phyloP scores from a whole-genome alignment of 2,113 vertebrate species.

The Tinamus guttatus region DNA sequence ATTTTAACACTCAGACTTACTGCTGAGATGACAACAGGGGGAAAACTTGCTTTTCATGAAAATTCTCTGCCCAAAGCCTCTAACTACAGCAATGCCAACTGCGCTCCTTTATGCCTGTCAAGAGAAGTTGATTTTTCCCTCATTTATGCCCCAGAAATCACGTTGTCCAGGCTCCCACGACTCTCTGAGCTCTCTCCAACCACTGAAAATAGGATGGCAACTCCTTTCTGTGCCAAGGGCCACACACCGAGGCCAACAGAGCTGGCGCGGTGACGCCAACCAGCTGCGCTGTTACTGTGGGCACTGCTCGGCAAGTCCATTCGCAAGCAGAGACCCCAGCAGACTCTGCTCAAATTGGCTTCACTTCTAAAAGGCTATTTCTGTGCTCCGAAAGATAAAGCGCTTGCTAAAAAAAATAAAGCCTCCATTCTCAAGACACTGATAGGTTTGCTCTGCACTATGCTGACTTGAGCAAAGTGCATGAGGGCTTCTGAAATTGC shows the following conservation, averaged over 20 bases:
- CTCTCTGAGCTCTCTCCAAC: neutral
- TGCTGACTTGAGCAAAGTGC: neutral
- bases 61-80: neutral
- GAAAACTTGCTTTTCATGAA: rapidly evolving
- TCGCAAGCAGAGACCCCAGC: rapidly evolving
- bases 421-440: neutral
- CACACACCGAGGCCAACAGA: rapidly evolving
- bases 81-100: neutral
- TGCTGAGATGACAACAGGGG: neutral
- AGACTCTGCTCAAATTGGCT: rapidly evolving
- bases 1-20: neutral
- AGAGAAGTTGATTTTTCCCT: neutral
- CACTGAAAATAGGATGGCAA: rapidly evolving
- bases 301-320: neutral
- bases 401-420: neutral
- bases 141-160: too few relatives aligned
- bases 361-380: neutral
- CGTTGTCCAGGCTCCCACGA: too few relatives aligned
- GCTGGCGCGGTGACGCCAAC: neutral
- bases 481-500: neutral
- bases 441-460: neutral
- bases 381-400: neutral
- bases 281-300: rapidly evolving
- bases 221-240: rapidly evolving
- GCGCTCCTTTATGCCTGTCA: neutral